Base-by-base conservation (phyloP, 2,797 vertebrate genomes). In the Alfaro cultratus region DNA sequence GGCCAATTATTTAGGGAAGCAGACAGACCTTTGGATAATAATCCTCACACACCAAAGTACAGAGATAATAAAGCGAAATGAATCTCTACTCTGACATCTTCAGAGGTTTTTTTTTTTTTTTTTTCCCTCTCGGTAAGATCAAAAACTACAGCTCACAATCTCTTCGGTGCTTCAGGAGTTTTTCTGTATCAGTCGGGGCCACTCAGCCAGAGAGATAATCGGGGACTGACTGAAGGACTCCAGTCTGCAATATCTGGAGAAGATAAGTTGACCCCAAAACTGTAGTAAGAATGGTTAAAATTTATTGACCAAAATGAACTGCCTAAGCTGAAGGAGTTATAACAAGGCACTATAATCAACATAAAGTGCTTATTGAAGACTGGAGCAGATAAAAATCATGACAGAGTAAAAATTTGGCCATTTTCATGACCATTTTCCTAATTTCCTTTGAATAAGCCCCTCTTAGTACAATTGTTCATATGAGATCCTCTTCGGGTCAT, bases 281-380 rank as follows among this genome's bases (percentile, higher is more conserved):
- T 23, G 47, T 64, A 34, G 29, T 9, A 60, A 77, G 60, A 1
- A 76, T 6, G 51, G 60, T 67, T 78, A 9, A 29, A 78, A 57
- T 84, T 57, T 11, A 31, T 74, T 39, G 83, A 79, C 77, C 80
- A 53, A 72, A 74, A 41, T 64, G 68, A 85, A 75, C 77, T 75
- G 70, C 77, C 75, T 6, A 5, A 78, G 83, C 73, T 75, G 78
- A 74, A 83, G 87, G 76, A 84, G 79, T 81, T 75, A 73, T 85
- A 89, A 86, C 89, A 94, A 95, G 94, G 93, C 94, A 95, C 94
- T 93, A 83, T 86, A 85, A 92, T 92, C 77, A 92, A 87, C 39
- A 64, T 87, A 92, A 94, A 91, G 93, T 93, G 92, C 93, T 91
- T 91, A 68, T 80, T 85, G 60, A 68, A 91, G 73, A 86, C 77